phyloP scores from a whole-genome alignment of 2,113 vertebrate genomes.

The Malurus melanocephalus region DNA sequence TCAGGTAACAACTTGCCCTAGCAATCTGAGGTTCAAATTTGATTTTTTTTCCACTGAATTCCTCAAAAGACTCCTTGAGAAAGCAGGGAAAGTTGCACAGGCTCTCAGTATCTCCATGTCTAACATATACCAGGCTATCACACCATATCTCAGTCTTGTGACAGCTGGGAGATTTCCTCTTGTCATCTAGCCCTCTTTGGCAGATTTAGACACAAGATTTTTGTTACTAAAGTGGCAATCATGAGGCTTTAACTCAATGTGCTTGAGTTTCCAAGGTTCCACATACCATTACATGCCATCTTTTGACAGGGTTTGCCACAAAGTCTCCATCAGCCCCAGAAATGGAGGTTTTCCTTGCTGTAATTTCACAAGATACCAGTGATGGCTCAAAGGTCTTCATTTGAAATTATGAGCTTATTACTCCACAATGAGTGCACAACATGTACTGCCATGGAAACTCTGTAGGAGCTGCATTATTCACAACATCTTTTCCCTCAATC shows the following conservation, averaged over 20 bases:
- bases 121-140: background rate
- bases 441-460: background rate
- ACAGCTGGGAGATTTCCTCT: background rate
- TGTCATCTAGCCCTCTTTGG: background rate
- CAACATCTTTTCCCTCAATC: background rate
- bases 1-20: background rate
- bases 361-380: background rate
- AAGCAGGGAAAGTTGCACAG: background rate
- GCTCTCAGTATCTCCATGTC: background rate
- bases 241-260: background rate
- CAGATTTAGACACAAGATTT: background rate
- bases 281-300: background rate
- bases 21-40: background rate
- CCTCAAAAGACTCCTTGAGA: background rate
- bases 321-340: background rate
- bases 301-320: background rate
- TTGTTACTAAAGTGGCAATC: background rate
- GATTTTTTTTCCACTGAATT: background rate
- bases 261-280: background rate
- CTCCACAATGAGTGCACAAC: fast-evolving
- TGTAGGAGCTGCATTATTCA: background rate
- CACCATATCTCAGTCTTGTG: background rate
- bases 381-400: background rate
- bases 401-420: background rate
- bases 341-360: background rate